Conservation (phyloP, 2,797 vertebrate species). For the Tapirus indicus region DNA sequence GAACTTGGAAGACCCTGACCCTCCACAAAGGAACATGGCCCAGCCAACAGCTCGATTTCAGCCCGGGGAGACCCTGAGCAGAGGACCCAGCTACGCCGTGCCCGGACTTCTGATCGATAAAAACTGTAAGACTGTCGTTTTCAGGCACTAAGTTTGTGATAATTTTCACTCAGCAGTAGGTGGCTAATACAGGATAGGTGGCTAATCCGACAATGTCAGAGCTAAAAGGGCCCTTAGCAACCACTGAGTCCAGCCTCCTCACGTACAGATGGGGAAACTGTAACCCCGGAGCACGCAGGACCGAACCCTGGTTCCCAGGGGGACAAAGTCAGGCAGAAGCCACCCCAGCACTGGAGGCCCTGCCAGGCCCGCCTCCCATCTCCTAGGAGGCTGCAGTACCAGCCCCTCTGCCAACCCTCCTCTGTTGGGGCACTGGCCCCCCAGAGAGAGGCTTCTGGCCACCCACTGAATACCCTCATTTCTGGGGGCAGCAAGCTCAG, state of each 20-base stretch:
- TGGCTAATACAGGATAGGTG: neutral
- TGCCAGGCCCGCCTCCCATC: neutral
- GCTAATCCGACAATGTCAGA: neutral
- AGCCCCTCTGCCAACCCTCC: neutral
- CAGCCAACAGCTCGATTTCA: neutral
- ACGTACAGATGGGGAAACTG: neutral
- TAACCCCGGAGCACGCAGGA: neutral
- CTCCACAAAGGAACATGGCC: neutral
- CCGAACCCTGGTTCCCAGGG: neutral
- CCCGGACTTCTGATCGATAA: neutral
- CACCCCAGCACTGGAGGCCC: neutral
- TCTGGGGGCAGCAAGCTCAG: neutral
- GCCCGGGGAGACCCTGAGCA: neutral
- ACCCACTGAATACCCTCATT: neutral
- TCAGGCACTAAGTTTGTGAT: neutral
- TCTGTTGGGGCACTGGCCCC: neutral
- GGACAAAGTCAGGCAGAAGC: neutral
- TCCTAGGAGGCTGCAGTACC: neutral
- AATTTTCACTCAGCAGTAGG: neutral
- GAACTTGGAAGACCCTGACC: neutral
- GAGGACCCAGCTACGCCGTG: neutral
- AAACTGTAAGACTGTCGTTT: neutral
- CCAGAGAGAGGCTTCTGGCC: neutral
- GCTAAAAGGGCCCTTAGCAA: neutral
- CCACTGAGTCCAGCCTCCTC: neutral